These are phyloP conservation scores for Eulimnadia texana DNA, from an alignment of 1,140 invertebrate species.

Conservation along the genomic window DNA sequence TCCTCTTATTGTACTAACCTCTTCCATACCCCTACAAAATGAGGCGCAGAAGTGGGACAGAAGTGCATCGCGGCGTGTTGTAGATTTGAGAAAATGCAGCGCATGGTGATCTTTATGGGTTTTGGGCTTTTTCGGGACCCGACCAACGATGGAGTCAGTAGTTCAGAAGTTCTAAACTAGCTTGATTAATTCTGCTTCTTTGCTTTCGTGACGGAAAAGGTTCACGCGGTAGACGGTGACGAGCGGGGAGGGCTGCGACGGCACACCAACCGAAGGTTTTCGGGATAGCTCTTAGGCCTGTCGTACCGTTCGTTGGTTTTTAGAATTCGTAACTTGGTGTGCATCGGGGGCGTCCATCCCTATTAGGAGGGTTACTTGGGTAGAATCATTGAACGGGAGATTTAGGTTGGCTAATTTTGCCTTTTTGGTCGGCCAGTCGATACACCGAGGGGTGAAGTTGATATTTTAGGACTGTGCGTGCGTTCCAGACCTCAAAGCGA, in stretches of 20 bases:
- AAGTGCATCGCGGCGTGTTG: neutral
- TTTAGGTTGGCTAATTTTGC: neutral
- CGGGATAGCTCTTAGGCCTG: neutral
- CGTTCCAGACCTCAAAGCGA: neutral
- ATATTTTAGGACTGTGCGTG: neutral
- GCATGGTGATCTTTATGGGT: neutral
- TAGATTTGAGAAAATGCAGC: neutral
- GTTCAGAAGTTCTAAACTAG: too few species aligned
- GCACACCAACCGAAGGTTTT: constrained; percentile 5
- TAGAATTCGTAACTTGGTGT: neutral
- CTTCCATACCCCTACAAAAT: too few species aligned
- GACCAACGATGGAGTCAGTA: too few species aligned
- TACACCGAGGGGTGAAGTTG: neutral
- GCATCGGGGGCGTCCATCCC: neutral
- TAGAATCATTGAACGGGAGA: neutral
- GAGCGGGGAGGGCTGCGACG: neutral
- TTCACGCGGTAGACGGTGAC: neutral
- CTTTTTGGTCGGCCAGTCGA: constrained; percentile 9
- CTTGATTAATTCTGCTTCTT: too few species aligned
- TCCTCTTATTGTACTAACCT: too few species aligned
- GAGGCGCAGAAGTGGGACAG: too few species aligned
- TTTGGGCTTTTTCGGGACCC: neutral
- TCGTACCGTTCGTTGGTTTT: constrained; percentile 1
- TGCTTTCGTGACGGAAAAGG: neutral
- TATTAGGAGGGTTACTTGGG: constrained; percentile 2